Evolutionary conservation across 2,888 invertebrate species (phyloP).

Genomic region (Cosmopolites sordidus): DNA sequence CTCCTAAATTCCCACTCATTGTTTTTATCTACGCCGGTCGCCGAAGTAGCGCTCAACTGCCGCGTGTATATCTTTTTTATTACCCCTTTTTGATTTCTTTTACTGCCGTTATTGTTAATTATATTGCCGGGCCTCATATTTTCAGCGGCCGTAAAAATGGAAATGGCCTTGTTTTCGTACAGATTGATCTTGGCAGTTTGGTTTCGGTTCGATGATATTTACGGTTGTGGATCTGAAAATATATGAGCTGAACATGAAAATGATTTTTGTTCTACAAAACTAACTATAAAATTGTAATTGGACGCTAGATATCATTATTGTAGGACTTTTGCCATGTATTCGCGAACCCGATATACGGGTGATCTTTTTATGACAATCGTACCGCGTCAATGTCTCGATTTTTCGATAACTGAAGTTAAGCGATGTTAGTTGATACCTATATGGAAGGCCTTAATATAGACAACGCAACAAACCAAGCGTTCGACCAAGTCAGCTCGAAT

Average conservation of each 20-base stretch:
- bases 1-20: slow-evolving; percentile 16
- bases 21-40: slow-evolving; percentile 17
- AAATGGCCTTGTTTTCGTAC: slow-evolving; percentile 12
- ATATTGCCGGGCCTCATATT: slow-evolving; percentile 16
- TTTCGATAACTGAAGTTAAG: too few species aligned
- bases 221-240: background rate
- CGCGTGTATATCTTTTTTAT: slow-evolving; percentile 22
- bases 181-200: slow-evolving; percentile 3
- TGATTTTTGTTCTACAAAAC: background rate
- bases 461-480: too few species aligned
- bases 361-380: too few species aligned
- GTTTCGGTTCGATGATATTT: slow-evolving; percentile 1
- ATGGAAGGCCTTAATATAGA: too few species aligned
- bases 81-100: slow-evolving; percentile 17
- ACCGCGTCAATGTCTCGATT: too few species aligned
- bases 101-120: slow-evolving; percentile 21
- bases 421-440: too few species aligned
- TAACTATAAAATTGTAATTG: too few species aligned
- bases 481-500: too few species aligned
- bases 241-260: background rate
- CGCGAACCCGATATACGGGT: too few species aligned
- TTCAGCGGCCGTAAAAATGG: slow-evolving; percentile 17
- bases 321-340: too few species aligned
- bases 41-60: slow-evolving; percentile 6
- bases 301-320: too few species aligned